phyloP scores from a whole-genome alignment of 2,113 vertebrate species.

The Pygathrix nemaeus region DNA sequence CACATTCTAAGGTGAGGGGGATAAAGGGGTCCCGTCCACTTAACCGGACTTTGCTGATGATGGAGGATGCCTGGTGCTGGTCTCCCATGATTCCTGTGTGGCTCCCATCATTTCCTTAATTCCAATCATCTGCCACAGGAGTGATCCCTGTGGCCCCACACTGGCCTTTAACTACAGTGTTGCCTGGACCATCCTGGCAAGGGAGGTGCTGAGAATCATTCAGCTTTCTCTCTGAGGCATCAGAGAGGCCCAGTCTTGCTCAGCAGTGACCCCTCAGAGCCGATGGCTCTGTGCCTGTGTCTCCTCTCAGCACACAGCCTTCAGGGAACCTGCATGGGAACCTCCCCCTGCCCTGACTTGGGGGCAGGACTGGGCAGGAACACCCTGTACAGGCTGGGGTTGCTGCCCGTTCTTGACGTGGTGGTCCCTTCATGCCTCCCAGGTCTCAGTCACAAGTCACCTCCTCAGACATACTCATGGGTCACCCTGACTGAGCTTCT shows the following conservation, averaged over 20 bases:
- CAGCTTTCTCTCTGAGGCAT: not conserved
- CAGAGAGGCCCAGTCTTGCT: not conserved
- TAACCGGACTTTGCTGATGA: not conserved
- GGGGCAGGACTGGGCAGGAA: not conserved
- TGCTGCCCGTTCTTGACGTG: not conserved
- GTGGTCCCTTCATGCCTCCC: not conserved
- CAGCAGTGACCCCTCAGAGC: not conserved
- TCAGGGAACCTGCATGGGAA: not conserved
- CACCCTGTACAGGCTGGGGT: not conserved
- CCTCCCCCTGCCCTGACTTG: not conserved
- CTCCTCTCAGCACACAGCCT: not conserved
- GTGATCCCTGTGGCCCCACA: not conserved
- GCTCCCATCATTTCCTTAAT: not conserved
- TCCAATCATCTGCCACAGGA: too few relatives aligned
- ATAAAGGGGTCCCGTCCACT: not conserved
- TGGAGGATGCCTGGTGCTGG: not conserved
- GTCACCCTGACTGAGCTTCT: not conserved
- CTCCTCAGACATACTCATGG: not conserved
- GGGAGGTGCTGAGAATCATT: not conserved
- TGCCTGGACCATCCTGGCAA: not conserved
- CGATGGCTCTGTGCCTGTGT: accelerated
- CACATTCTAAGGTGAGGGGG: not conserved
- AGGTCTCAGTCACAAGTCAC: not conserved
- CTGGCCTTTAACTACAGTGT: not conserved
- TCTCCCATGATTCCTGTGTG: not conserved